Evolutionary conservation across 2,113 vertebrate genomes (phyloP), one percentile per base, ranked within the genome.

Genomic region (Pomatostomus ruficeps): DNA sequence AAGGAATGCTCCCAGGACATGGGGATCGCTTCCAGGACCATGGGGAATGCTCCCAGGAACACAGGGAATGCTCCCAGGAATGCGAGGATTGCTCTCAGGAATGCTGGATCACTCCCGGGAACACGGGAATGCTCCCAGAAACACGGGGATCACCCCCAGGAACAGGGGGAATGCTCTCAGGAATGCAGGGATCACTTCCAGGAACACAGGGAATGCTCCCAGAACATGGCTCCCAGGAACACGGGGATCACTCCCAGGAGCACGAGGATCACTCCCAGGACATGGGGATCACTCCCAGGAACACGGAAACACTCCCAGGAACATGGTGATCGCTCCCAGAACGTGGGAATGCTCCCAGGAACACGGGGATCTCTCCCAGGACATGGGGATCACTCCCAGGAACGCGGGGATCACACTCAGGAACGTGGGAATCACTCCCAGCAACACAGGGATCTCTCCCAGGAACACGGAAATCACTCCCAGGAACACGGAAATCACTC

Each of bases 311-410:
- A 0, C 11, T 14, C 49, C 2, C 14, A 31, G 25, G 40, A 33
- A 6, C 20, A 4, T 5, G 4, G 38, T 28, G 20, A 23, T 1
- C 3, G 3, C 14, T 31, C 28, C 10, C 43, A 19, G 33, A n/a
- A n/a, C n/a, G n/a, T n/a, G n/a, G 40, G 20, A 23, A 2, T 2
- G 3, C 14, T 31, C 28, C 10, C 43, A 19, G 33, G 23, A 35
- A 3, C 22, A 16, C 2, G 1, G 62, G 62, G 62, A 49, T 22
- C 26, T 12, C 40, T 57, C 35, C 31, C 48, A 36, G 40, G 31
- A 1, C 23, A 1, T 2, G 0, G 21, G 35, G 28, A 40, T 1
- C 8, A 1, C 20, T 71, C 35, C 4, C 46, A 51, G 66, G 33
- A 36, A 2, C n/a, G 15, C 7, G 1, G 45, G 25, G 66, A 29